Evolutionary conservation across 2,113 vertebrate species (phyloP).

Genomic region (Puffinus mauretanicus): DNA sequence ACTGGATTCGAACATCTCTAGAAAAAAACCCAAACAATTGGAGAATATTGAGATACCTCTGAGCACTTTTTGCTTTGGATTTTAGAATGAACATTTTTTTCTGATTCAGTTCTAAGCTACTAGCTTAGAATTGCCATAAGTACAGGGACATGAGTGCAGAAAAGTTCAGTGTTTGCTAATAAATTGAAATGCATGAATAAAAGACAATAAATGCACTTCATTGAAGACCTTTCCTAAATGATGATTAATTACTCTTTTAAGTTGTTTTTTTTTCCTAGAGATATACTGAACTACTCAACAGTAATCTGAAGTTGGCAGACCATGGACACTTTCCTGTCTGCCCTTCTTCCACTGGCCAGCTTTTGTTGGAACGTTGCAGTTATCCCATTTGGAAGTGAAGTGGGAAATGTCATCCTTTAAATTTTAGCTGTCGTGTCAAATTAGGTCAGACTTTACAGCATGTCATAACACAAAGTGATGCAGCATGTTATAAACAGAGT

Average conservation of each 20-base stretch:
- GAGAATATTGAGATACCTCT: neutral
- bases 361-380: slow-evolving; percentile 33
- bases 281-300: slow-evolving; percentile 38
- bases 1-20: neutral
- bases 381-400: slow-evolving; percentile 59
- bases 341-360: slow-evolving; percentile 44
- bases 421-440: slow-evolving; percentile 63
- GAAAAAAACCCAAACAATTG: neutral
- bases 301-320: slow-evolving; percentile 72
- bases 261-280: neutral
- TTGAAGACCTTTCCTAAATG: slow-evolving; percentile 36
- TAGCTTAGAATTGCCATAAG: neutral
- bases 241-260: slow-evolving; percentile 68
- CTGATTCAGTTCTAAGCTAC: neutral
- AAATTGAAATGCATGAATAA: neutral
- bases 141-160: neutral
- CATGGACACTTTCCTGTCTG: slow-evolving; percentile 53
- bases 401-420: slow-evolving; percentile 64
- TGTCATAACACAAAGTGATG: slow-evolving; percentile 51
- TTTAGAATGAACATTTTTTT: neutral
- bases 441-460: slow-evolving; percentile 63
- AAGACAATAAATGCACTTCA: slow-evolving; percentile 23
- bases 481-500: slow-evolving; percentile 39
- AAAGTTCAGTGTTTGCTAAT: neutral
- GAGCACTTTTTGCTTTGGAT: neutral